These are phyloP conservation scores for Siphlonurus alternatus DNA, from an alignment of 2,888 invertebrate genomes.

Conservation along the genomic window DNA sequence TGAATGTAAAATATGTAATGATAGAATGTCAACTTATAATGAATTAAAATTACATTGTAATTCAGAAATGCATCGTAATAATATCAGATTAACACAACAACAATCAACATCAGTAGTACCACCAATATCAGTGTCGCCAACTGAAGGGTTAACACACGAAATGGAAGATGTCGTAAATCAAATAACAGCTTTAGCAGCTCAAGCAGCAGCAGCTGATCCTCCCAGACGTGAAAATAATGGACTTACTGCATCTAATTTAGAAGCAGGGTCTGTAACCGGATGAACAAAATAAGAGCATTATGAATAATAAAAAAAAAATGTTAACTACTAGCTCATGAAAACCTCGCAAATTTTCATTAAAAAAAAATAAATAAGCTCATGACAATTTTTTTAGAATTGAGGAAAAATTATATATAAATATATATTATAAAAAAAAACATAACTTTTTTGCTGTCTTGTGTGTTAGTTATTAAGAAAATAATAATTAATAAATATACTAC, in stretches of 20 bases:
- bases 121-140: constrained; percentile 29
- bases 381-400: neutral
- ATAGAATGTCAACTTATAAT: constrained; percentile 37
- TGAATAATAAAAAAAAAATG: neutral
- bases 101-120: constrained; percentile 19
- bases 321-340: no score
- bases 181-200: constrained; percentile 57
- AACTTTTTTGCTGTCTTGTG: no score
- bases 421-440: neutral
- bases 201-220: constrained; percentile 41
- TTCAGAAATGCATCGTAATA: constrained; percentile 11
- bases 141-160: constrained; percentile 44
- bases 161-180: constrained; percentile 75
- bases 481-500: constrained; percentile 2
- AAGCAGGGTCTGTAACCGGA: neutral
- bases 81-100: constrained; percentile 10
- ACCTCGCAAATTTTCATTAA: neutral
- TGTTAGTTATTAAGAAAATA: neutral
- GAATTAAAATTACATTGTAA: constrained; percentile 50
- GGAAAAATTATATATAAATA: neutral
- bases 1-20: constrained; percentile 50
- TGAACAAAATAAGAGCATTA: neutral
- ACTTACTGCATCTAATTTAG: neutral
- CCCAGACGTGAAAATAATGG: neutral
- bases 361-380: neutral